Percentiles rank a stretch among this genome's conserved stretches.
phyloP scores from a whole-genome alignment of 2,888 invertebrate genomes.

The Tillus elongatus region DNA sequence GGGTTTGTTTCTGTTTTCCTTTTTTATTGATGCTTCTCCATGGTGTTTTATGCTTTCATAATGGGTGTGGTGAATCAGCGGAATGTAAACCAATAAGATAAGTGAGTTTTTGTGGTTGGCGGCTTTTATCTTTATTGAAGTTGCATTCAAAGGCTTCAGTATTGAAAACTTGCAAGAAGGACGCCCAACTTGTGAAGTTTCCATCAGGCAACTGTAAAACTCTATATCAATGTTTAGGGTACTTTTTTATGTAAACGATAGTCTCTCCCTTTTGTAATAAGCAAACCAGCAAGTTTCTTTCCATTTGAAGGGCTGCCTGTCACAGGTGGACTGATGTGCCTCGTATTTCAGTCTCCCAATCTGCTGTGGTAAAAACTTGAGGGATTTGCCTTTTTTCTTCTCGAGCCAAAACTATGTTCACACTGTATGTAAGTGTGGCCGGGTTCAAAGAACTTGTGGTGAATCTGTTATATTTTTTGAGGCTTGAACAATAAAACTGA shows the following conservation, averaged over 20 bases:
- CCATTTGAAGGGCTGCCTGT: conserved; percentile 5
- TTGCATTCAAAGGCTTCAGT: conserved; percentile 6
- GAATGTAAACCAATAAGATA: conserved; percentile 5
- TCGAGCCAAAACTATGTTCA: conserved; percentile 12
- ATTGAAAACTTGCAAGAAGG: not conserved
- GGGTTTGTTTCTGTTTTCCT: not conserved
- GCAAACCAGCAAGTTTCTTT: conserved; percentile 7
- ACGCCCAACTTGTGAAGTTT: not conserved
- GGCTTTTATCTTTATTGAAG: conserved; percentile 2
- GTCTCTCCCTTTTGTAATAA: conserved; percentile 6
- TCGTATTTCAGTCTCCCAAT: conserved; percentile 10
- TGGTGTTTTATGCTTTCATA: conserved; percentile 8
- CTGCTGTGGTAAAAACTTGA: conserved; percentile 12
- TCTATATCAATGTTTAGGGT: conserved; percentile 5
- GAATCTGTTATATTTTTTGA: conserved; percentile 16
- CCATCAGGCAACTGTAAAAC: not conserved
- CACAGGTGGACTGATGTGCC: conserved; percentile 1
- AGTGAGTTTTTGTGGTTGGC: conserved; percentile 5
- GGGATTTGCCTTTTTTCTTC: conserved; percentile 17
- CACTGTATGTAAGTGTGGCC: conserved; percentile 21
- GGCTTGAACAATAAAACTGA: conserved; percentile 18
- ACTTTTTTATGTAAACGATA: conserved; percentile 3
- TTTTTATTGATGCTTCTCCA: no score
- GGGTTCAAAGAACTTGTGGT: conserved; percentile 19
- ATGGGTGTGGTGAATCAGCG: conserved; percentile 5